Percentiles rank a stretch among this genome's conserved stretches.
Conservation (phyloP, 64 coral and sea anemone genomes). For the Montipora capricornis region DNA sequence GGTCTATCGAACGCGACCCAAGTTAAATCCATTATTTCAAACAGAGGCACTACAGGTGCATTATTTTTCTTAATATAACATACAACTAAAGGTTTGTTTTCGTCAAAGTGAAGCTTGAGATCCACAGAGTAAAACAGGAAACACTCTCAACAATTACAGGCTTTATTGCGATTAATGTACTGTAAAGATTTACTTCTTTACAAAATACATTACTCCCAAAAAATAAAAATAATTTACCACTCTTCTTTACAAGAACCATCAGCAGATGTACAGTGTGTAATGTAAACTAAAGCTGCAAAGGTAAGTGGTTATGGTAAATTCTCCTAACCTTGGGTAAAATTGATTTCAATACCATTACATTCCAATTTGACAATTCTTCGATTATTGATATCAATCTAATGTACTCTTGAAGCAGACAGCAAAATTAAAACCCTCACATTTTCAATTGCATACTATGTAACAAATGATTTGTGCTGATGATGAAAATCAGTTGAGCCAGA, state of each 20-base stretch:
- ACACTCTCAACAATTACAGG: neutral
- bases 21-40: too few species aligned
- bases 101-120: too few species aligned
- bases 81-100: too few species aligned
- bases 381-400: neutral
- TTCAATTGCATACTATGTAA: too few species aligned
- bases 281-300: neutral
- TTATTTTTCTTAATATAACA: too few species aligned
- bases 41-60: too few species aligned
- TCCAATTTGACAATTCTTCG: neutral
- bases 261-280: neutral
- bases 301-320: neutral
- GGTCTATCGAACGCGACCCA: too few species aligned
- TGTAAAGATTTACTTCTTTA: slow-evolving; percentile 17
- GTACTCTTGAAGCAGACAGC: neutral
- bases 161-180: slow-evolving; percentile 35
- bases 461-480: too few species aligned
- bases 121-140: neutral
- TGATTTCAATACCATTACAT: neutral
- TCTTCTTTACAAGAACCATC: slow-evolving; percentile 23
- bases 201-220: slow-evolving; percentile 60
- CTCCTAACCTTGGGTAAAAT: neutral
- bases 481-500: too few species aligned
- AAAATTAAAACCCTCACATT: neutral
- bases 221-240: slow-evolving; percentile 62